phyloP scores from a whole-genome alignment of 2,888 invertebrate genomes.

The Adelphocoris suturalis region DNA sequence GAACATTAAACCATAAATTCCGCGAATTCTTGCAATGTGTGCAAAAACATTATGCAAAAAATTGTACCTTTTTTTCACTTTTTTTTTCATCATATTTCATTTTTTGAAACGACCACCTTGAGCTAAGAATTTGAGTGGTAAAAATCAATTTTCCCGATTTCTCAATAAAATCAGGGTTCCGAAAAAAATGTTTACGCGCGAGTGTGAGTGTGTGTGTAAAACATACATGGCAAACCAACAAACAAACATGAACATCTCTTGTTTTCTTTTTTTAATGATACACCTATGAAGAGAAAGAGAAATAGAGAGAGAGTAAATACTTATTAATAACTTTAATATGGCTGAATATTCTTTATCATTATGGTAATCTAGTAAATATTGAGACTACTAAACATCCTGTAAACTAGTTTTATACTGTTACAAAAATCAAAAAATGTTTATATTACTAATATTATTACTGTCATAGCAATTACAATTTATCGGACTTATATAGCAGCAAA shows the following conservation, averaged over 20 bases:
- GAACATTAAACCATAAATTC: constrained; percentile 72
- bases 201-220: constrained; percentile 68
- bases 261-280: constrained; percentile 74
- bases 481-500: constrained; percentile 74
- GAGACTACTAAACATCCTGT: constrained; percentile 76
- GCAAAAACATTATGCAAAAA: constrained; percentile 65
- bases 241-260: constrained; percentile 75
- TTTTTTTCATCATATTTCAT: constrained; percentile 40
- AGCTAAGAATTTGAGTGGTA: constrained; percentile 64
- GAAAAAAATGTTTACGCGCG: constrained; percentile 63
- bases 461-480: constrained; percentile 73
- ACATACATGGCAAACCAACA: constrained; percentile 74
- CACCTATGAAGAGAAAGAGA: constrained; percentile 75
- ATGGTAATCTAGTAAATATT: constrained; percentile 76
- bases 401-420: constrained; percentile 76
- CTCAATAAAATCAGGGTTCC: constrained; percentile 45
- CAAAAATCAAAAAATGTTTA: constrained; percentile 71
- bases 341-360: constrained; percentile 74
- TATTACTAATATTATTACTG: constrained; percentile 74
- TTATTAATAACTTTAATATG: constrained; percentile 75
- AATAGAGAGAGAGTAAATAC: constrained; percentile 73
- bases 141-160: constrained; percentile 54
- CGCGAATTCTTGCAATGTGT: constrained; percentile 68
- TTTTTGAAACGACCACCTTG: constrained; percentile 74
- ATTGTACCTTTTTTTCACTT: constrained; percentile 61